Base-by-base conservation (phyloP, 2,797 vertebrate species). In the Notolepis coatsorum region DNA sequence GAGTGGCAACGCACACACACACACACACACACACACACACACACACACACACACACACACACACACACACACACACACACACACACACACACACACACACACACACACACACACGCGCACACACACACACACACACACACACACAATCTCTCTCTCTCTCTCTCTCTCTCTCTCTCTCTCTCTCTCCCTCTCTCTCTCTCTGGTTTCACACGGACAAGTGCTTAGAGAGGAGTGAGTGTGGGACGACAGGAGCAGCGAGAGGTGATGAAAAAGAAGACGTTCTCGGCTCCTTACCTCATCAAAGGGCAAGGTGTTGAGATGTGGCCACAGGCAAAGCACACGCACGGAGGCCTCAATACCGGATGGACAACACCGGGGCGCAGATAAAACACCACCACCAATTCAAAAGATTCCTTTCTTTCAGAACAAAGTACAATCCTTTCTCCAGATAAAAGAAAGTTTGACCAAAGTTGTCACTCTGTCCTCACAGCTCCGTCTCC, bases 321-420 rank as follows among this genome's bases (percentile, higher is more conserved):
- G 31, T 21, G 23, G 5, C 18, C 31, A 24, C 31, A n/a, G 45
- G 28, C 20, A 23, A 2, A 10, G 25, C 30, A 12, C 37, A 15
- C 6, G 35, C 7, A 4, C 12, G 27, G 2, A 13, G 46, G 24
- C 41, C 15, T 9, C 30, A 71, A 59, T 38, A 47, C 31, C 25
- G 30, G 37, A 8, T n/a, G n/a, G n/a, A n/a, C n/a, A n/a, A n/a
- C n/a, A n/a, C n/a, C n/a, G n/a, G n/a, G n/a, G n/a, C n/a, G n/a
- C n/a, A n/a, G n/a, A 17, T 24, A 17, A 38, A 57, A 18, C 17
- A 38, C 51, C n/a, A 48, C 12, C 12, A 37, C 20, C 59, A 58
- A 17, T 49, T 48, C 15, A 4, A 21, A 58, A 51, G 54, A 65
- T 50, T 64, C 50, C 37, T 56, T 61, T 74, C 65, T 66, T 38